Evolutionary conservation across 1,140 invertebrate genomes (phyloP).

Genomic region (Orchesella cincta): DNA sequence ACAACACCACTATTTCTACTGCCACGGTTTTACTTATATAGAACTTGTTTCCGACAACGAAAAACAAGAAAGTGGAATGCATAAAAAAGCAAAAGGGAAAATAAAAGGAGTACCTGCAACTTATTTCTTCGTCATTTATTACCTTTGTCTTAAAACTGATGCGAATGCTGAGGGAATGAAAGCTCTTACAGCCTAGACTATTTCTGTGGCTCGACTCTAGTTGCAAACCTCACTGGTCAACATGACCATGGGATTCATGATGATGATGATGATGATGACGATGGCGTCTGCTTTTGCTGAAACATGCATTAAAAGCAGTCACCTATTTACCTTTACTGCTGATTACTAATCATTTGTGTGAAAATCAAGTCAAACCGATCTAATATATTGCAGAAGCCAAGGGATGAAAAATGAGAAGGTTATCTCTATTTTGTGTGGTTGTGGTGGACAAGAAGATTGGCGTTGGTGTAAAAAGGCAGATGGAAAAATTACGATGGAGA

Average conservation of each 20-base stretch:
- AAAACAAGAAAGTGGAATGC: neutral
- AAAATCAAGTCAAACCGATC: neutral
- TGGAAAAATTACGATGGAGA: neutral
- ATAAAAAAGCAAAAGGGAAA: neutral
- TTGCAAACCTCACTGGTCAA: neutral
- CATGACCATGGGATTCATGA: neutral
- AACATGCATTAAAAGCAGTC: neutral
- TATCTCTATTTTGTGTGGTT: neutral
- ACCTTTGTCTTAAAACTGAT: neutral
- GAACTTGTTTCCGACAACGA: neutral
- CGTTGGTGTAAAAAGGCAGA: too few species aligned
- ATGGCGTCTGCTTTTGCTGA: neutral
- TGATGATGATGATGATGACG: neutral
- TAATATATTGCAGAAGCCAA: too few species aligned
- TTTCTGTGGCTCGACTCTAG: too few species aligned
- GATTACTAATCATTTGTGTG: constrained; percentile 12
- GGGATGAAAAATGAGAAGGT: neutral
- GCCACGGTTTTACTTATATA: too few species aligned
- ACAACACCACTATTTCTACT: too few species aligned
- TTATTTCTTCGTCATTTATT: neutral
- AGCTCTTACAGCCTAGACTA: too few species aligned
- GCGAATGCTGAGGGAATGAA: neutral
- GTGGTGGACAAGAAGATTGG: neutral
- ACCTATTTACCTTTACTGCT: neutral
- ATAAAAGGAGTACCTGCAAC: neutral